Base-by-base conservation (phyloP, 2,888 invertebrate genomes). In the Lasioglossum malachurum region DNA sequence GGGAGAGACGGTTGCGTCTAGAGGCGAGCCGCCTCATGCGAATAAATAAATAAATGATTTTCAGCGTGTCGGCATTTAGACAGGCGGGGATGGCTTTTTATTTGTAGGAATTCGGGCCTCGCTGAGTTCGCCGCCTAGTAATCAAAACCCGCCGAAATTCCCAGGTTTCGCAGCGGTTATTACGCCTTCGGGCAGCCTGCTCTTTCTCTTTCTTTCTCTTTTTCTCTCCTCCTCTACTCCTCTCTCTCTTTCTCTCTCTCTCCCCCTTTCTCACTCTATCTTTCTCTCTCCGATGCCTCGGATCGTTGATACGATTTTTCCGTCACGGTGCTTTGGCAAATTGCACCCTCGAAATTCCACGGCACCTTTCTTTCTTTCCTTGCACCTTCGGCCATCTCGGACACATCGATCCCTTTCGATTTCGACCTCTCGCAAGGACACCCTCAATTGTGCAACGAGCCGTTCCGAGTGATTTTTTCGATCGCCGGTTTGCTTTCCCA, bases 251-350 rank as follows among this genome's bases (percentile, higher is more conserved):
- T 67, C 31, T 31, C 35, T 31, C 35, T 8, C 35, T 0, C 8
- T 67, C 35, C 19, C 8, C 19, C 19, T 67, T 35, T 2, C 67
- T 35, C 67, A 0, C 67, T 35, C 19, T 67, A 1, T 67, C 67
- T 67, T 16, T 67, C 35, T 31, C 35, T 67, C 1, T 19, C 38
- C 35, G 35, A 31, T 41, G 12, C 12, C 12, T 41, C 81, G 75
- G 85, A 87, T 85, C 86, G 86, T 87, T 87, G 86, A 87, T 87
- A 87, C 86, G 86, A 87, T 81, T 87, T 87, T 87, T 87, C 86
- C 86, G 86, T 87, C 86, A 87, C 86, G 86, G 85, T 87, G 78
- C 82, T 87, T 87, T 85, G 82, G 75, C 82, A 85, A 87, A 85
- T 84, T 87, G 86, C 86, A 86, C 84, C 86, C 84, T 81, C 84